Evolutionary conservation across 2,113 vertebrate genomes (phyloP).

Genomic region (Ptilorrhoa leucosticta): DNA sequence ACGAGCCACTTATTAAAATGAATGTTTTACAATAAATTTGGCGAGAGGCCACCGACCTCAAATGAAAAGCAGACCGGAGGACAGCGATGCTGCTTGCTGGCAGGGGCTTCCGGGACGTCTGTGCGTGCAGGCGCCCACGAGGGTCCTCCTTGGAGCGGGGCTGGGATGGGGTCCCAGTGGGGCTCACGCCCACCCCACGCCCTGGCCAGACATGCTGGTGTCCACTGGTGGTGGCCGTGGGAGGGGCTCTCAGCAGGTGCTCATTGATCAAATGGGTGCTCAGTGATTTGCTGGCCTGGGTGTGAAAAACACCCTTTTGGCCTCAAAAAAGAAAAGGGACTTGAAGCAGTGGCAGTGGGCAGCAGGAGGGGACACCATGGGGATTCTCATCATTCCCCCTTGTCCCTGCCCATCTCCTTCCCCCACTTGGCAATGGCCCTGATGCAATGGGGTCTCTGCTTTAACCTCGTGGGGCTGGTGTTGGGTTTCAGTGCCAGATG

Average conservation of each 20-base stretch:
- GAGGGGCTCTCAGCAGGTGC: not conserved
- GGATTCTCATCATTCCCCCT: not conserved
- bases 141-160: not conserved
- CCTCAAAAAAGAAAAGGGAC: not conserved
- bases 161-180: not conserved
- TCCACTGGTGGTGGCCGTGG: rapidly evolving
- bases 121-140: not conserved
- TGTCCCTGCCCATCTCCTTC: not conserved
- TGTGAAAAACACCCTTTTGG: not conserved
- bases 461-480: not conserved
- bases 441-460: not conserved
- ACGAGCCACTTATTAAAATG: conserved; percentile 63
- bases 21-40: conserved; percentile 63
- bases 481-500: conserved; percentile 35
- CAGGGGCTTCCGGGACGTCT: not conserved
- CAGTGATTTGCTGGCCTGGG: not conserved
- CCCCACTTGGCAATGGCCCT: not conserved
- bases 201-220: rapidly evolving
- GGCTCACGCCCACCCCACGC: rapidly evolving
- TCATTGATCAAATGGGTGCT: not conserved
- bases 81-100: not conserved
- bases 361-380: rapidly evolving
- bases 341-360: not conserved
- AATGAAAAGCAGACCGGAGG: conserved; percentile 63
- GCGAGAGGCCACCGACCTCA: conserved; percentile 58